Evolutionary conservation across 37 sponge, comb jelly and placozoan genomes (phyloP).

Genomic region (Eunapius fragilis): DNA sequence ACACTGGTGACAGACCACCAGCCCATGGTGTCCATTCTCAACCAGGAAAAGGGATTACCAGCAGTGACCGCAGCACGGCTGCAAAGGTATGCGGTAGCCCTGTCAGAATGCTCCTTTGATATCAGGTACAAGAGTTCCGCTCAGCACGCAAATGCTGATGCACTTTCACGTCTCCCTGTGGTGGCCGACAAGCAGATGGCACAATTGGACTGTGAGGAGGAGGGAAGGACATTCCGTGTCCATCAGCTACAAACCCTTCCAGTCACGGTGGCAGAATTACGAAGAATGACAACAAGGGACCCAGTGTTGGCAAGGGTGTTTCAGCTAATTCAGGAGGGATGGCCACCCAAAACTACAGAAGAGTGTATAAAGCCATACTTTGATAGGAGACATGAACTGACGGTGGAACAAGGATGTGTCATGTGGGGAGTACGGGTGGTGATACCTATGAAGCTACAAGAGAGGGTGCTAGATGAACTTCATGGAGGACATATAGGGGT

Average conservation of each 20-base stretch:
- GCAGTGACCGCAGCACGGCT: slow-evolving; percentile 17
- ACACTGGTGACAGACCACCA: no score
- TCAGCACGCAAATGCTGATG: slow-evolving; percentile 65
- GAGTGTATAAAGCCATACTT: slow-evolving; percentile 8
- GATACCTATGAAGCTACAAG: no score
- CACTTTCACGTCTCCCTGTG: slow-evolving; percentile 42
- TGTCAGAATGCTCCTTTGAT: slow-evolving; percentile 15
- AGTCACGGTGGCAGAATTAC: slow-evolving; percentile 7
- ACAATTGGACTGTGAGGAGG: background rate
- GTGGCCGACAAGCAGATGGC: background rate
- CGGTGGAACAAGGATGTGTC: slow-evolving; percentile 45
- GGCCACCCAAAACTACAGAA: background rate
- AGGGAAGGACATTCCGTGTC: no score
- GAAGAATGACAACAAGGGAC: slow-evolving; percentile 12
- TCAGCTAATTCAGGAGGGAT: no score
- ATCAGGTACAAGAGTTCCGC: slow-evolving; percentile 33
- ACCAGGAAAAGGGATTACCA: slow-evolving; percentile 11
- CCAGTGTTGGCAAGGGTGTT: slow-evolving; percentile 48
- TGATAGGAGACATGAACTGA: slow-evolving; percentile 6
- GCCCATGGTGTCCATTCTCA: no score
- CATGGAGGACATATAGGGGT: no score
- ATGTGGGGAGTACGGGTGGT: no score
- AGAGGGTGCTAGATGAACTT: no score
- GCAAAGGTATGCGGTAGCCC: slow-evolving; percentile 20
- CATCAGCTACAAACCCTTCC: slow-evolving; percentile 8